phyloP scores from a whole-genome alignment of 2,797 vertebrate species.

The Enteromius anoplus region DNA sequence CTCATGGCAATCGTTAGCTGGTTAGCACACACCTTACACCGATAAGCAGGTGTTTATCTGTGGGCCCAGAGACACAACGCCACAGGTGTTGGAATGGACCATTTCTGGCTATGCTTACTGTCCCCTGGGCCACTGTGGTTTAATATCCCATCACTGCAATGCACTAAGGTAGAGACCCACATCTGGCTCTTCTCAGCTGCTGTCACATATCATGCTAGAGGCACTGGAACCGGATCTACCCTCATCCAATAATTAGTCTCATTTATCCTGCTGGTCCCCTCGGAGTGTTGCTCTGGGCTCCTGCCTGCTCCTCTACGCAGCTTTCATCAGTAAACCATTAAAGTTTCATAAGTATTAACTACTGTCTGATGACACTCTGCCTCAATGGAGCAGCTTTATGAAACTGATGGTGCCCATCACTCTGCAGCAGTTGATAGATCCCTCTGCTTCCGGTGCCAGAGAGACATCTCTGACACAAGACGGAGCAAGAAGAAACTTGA shows the following conservation, averaged over 20 bases:
- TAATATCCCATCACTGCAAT: constrained; percentile 48
- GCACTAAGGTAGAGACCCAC: constrained; percentile 48
- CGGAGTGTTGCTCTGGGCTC: constrained; percentile 36
- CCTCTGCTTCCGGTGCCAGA: neutral
- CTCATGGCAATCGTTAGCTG: constrained; percentile 43
- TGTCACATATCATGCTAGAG: constrained; percentile 45
- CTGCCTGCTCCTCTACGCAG: constrained; percentile 43
- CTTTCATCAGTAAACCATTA: constrained; percentile 62
- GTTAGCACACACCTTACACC: constrained; percentile 34
- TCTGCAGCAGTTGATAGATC: constrained; percentile 20
- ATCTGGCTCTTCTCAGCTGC: constrained; percentile 45
- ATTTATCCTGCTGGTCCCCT: constrained; percentile 59
- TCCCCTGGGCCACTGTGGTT: constrained; percentile 31
- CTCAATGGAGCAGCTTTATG: constrained; percentile 46
- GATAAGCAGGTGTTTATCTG: constrained; percentile 53
- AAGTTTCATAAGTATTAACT: constrained; percentile 64
- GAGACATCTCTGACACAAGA: constrained; percentile 1
- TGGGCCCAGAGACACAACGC: constrained; percentile 25
- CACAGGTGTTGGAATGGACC: constrained; percentile 51
- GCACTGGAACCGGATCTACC: constrained; percentile 46
- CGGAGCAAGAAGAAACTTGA: neutral
- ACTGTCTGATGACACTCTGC: constrained; percentile 58
- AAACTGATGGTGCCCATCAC: constrained; percentile 46
- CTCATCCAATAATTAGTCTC: constrained; percentile 61
- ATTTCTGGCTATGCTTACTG: constrained; percentile 17